Evolutionary conservation across 1,140 invertebrate genomes (phyloP).

Genomic region (Pararge aegeria): DNA sequence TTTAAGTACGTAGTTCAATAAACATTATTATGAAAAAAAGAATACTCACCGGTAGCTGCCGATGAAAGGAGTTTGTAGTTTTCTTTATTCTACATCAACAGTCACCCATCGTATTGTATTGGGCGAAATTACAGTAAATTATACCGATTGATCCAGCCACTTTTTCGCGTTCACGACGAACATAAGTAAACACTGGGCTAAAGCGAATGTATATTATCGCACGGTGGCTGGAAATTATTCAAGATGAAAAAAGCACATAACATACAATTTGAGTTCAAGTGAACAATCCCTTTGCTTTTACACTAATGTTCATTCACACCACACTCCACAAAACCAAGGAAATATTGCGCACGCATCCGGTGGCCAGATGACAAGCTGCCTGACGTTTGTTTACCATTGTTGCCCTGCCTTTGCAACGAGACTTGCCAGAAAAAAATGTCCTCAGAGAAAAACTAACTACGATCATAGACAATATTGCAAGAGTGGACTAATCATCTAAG

Average conservation of each 20-base stretch:
- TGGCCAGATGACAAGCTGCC: constrained; percentile 30
- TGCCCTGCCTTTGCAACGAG: constrained; percentile 14
- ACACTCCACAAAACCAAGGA: constrained; percentile 34
- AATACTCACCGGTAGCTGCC: constrained; percentile 39
- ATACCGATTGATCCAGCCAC: constrained; percentile 43
- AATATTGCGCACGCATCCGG: constrained; percentile 50
- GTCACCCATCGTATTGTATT: constrained; percentile 46
- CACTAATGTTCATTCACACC: constrained; percentile 30
- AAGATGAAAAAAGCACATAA: constrained; percentile 37
- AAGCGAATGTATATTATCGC: constrained; percentile 26
- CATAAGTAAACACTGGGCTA: constrained; percentile 33
- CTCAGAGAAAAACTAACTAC: neutral
- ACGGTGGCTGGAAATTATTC: constrained; percentile 31
- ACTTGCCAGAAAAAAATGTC: constrained; percentile 6
- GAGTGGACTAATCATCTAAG: too few species aligned
- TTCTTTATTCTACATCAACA: constrained; percentile 43
- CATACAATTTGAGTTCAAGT: constrained; percentile 32
- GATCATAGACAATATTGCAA: neutral
- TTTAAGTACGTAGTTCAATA: constrained; percentile 12
- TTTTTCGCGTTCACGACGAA: constrained; percentile 30
- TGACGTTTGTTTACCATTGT: constrained; percentile 30
- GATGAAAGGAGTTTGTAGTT: constrained; percentile 19
- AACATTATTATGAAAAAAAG: neutral
- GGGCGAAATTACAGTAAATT: constrained; percentile 46
- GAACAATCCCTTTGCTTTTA: constrained; percentile 38